phyloP scores from a whole-genome alignment of 2,797 vertebrate genomes.

The Pipistrellus kuhlii region DNA sequence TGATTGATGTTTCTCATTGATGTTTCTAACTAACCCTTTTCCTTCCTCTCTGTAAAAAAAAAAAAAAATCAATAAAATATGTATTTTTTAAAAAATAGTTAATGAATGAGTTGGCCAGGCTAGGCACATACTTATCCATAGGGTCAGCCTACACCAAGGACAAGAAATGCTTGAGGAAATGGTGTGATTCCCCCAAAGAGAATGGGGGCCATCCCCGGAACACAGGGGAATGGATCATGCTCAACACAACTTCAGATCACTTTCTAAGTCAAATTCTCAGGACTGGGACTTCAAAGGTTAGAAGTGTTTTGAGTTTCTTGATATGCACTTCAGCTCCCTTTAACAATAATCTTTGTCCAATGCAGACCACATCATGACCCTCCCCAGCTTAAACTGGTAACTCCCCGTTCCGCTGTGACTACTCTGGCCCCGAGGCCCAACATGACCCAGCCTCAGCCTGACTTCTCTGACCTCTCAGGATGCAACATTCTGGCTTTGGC shows the following conservation, averaged over 20 bases:
- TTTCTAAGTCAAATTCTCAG: neutral
- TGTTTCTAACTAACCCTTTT: no score
- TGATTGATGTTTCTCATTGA: no score
- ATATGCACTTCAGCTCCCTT: no score
- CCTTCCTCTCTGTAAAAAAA: no score
- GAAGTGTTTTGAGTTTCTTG: neutral
- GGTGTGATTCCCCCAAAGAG: neutral
- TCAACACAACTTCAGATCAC: neutral
- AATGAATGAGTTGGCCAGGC: neutral
- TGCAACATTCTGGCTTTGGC: neutral
- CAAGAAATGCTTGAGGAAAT: neutral
- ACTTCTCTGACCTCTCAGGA: neutral
- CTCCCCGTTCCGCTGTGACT: neutral
- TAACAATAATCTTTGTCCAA: neutral
- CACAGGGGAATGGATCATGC: neutral
- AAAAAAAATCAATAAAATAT: no score
- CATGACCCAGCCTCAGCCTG: neutral
- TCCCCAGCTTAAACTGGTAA: neutral
- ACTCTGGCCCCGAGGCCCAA: fast-evolving
- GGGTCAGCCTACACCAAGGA: neutral
- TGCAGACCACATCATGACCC: neutral
- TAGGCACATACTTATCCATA: no score
- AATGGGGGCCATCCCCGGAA: neutral
- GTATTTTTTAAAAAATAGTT: neutral
- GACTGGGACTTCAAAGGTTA: neutral